Conservation (phyloP, 2,888 invertebrate species). For the Protodeltote pygarga region DNA sequence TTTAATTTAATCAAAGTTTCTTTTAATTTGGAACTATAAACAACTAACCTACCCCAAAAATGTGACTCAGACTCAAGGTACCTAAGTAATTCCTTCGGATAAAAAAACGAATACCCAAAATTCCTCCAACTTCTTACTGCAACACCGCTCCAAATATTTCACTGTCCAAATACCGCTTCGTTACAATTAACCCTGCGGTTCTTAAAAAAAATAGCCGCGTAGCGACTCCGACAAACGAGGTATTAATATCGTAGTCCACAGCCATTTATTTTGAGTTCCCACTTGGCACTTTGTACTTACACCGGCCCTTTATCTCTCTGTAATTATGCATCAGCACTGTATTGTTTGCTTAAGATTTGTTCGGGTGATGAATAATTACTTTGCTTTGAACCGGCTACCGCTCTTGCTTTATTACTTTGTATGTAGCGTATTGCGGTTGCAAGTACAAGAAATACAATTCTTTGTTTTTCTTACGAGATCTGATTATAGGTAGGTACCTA, state of each 20-base stretch:
- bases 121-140: conserved; percentile 38
- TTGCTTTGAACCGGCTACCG: conserved; percentile 49
- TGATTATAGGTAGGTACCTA: too few relatives aligned
- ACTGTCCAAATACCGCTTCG: conserved; percentile 60
- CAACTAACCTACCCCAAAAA: neutral
- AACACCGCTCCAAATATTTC: conserved; percentile 53
- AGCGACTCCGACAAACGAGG: conserved; percentile 75
- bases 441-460: conserved; percentile 35
- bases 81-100: conserved; percentile 6
- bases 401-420: conserved; percentile 52
- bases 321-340: conserved; percentile 76
- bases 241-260: conserved; percentile 76
- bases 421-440: conserved; percentile 48
- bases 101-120: conserved; percentile 17
- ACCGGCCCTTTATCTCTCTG: conserved; percentile 65
- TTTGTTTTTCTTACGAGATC: conserved; percentile 31
- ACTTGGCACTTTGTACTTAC: conserved; percentile 74
- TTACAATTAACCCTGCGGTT: conserved; percentile 76
- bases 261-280: conserved; percentile 73
- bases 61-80: conserved; percentile 1
- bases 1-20: too few relatives aligned
- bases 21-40: neutral
- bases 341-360: conserved; percentile 75
- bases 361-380: conserved; percentile 64
- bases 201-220: conserved; percentile 71